Conservation (phyloP, 2,888 invertebrate genomes). For the Elegia similella region DNA sequence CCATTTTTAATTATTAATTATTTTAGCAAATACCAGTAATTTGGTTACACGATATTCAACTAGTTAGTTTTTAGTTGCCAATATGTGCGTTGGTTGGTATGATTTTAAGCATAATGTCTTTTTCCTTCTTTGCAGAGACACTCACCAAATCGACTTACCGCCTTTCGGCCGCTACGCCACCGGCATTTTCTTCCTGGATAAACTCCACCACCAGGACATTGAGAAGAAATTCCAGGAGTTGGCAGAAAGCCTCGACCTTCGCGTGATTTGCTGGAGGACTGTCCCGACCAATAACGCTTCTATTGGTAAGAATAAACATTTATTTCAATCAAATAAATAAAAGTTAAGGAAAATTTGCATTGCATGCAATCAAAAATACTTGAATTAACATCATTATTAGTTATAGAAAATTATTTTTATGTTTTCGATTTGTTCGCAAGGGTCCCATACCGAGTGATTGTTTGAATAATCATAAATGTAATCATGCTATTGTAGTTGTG, state of each 20-base stretch:
- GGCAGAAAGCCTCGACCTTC: constrained; percentile 89
- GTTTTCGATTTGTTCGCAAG: constrained; percentile 18
- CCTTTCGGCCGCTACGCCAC: constrained; percentile 95
- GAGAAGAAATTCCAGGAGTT: constrained; percentile 91
- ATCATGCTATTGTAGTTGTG: constrained; percentile 25
- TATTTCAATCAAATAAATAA: constrained; percentile 11
- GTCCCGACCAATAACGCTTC: constrained; percentile 93
- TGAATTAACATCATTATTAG: constrained; percentile 7
- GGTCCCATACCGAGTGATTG: constrained; percentile 20
- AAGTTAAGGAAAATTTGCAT: not conserved
- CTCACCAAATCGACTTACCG: constrained; percentile 91
- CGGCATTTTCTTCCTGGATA: constrained; percentile 97
- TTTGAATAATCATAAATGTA: constrained; percentile 17
- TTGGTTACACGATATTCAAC: too few relatives aligned
- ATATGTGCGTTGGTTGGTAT: too few relatives aligned
- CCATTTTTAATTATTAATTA: too few relatives aligned
- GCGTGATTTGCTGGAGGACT: constrained; percentile 96
- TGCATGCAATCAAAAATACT: constrained; percentile 17
- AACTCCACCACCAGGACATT: constrained; percentile 88
- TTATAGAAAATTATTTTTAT: constrained; percentile 14
- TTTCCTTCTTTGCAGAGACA: constrained; percentile 83
- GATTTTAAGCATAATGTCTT: not conserved
- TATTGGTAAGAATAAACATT: constrained; percentile 83
- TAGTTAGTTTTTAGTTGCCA: too few relatives aligned
- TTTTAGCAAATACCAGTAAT: too few relatives aligned